Conservation (phyloP, 2,888 invertebrate genomes). For the Homarus gammarus region DNA sequence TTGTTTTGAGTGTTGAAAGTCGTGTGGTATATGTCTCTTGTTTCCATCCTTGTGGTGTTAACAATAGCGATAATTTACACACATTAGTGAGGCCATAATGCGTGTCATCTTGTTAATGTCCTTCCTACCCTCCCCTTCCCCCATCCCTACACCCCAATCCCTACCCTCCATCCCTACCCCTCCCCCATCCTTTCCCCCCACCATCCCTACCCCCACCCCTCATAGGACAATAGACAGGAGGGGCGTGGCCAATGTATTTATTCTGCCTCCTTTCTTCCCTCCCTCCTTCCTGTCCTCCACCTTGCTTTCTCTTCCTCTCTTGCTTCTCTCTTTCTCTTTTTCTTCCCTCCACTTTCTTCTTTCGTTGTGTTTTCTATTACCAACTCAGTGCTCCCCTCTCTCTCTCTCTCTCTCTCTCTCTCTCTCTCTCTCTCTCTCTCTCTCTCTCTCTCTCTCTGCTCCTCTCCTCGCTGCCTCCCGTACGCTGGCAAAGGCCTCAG, state of each 20-base stretch:
- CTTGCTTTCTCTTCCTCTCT: background rate
- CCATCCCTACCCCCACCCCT: background rate
- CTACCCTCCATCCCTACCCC: background rate
- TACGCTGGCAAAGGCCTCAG: too few relatives aligned
- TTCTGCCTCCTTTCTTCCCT: background rate
- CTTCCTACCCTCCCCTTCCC: background rate
- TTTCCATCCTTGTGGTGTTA: background rate
- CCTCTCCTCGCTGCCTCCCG: background rate
- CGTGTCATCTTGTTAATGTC: background rate
- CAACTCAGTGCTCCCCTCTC: too few relatives aligned
- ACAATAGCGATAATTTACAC: background rate
- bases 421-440: background rate
- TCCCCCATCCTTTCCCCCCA: background rate
- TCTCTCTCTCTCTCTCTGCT: background rate
- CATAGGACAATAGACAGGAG: too few relatives aligned
- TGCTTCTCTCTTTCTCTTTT: background rate
- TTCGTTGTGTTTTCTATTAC: too few relatives aligned
- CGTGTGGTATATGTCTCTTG: background rate
- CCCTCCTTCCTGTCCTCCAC: background rate
- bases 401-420: background rate
- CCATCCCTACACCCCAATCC: background rate
- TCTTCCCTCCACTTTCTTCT: background rate
- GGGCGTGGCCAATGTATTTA: background rate
- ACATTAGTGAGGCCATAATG: background rate
- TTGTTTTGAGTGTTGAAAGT: too few relatives aligned